Base-by-base conservation (phyloP, 37 sponge, comb jelly and placozoan genomes). In the Mnemiopsis leidyi region DNA sequence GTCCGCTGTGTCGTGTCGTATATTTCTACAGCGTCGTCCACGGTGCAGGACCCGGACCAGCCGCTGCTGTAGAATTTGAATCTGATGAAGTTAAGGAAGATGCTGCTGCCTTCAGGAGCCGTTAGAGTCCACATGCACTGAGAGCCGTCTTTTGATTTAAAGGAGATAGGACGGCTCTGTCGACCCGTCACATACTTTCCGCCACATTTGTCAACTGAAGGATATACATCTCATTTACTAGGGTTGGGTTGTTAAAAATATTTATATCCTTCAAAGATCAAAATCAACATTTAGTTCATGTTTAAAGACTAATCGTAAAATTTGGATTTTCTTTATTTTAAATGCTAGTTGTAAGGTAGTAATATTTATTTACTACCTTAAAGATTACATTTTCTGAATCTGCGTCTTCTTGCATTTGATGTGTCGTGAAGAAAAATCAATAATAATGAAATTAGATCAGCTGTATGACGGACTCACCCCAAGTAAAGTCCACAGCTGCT, bases 81-180 rank as follows among this genome's bases (percentile, higher is more conserved):
- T 37, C 39, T 39, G 38, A 85, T 33, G 61, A 85, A 85, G 36
- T 85, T 85, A 61, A 85, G 40, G 23, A 85, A 37, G 29, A 85
- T 85, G 29, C 36, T 40, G 40, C 36, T 23, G 24, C 90, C 90
- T 26, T 28, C 36, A 0, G 40, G 30, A 0, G 90, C 90, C 23
- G 40, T 40, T 5, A 85, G 24, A 18, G 24, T 38, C 90, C 90
- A 85, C 90, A 85, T 16, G 48, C 90, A 85, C 2, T 85, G 40
- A 29, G 90, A 21, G 23, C 48, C 29, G 33, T 40, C 36, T 13
- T 9, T 37, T 13, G 61, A 28, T 3, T 33, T 85, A 39, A 39
- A 85, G 7, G 90, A 16, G 0, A 85, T 23, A 3, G 40, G 9
- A 20, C 90, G 23, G 48, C 90, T 85, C 24, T 39, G 36, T 39